Evolutionary conservation across 2,888 invertebrate genomes (phyloP).

Genomic region (Chymomyza fuscimana): DNA sequence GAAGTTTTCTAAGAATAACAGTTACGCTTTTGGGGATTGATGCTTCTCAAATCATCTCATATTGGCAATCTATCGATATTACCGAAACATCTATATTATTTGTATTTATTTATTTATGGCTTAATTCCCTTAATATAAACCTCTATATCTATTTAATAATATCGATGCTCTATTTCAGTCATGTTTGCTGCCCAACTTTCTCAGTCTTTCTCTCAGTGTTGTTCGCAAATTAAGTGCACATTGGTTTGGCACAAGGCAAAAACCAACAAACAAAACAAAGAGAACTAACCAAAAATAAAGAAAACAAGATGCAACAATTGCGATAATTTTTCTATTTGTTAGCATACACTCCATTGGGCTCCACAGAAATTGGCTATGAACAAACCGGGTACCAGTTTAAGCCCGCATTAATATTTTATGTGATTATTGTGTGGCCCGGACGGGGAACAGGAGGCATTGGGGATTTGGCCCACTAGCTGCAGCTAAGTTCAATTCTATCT

Average conservation of each 20-base stretch:
- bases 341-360: slow-evolving; percentile 65
- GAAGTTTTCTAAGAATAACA: no score
- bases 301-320: slow-evolving; percentile 72
- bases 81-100: no score
- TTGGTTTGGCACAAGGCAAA: slow-evolving; percentile 51
- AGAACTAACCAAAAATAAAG: slow-evolving; percentile 35
- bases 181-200: no score
- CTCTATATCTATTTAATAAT: no score
- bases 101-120: no score
- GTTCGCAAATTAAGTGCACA: slow-evolving; percentile 62
- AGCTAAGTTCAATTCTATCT: slow-evolving; percentile 18
- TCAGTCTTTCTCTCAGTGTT: slow-evolving; percentile 14
- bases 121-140: no score
- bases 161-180: no score
- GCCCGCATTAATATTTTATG: slow-evolving; percentile 71
- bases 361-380: slow-evolving; percentile 68
- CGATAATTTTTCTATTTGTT: slow-evolving; percentile 75
- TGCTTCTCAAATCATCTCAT: no score
- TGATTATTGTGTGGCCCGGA: slow-evolving; percentile 54
- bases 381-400: slow-evolving; percentile 49
- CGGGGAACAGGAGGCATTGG: neutral
- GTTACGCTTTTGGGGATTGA: no score
- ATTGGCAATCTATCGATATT: no score
- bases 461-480: neutral
- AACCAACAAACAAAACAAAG: slow-evolving; percentile 10